Evolutionary conservation across 2,113 vertebrate species (phyloP).

Genomic region (Chaetodon auriga): DNA sequence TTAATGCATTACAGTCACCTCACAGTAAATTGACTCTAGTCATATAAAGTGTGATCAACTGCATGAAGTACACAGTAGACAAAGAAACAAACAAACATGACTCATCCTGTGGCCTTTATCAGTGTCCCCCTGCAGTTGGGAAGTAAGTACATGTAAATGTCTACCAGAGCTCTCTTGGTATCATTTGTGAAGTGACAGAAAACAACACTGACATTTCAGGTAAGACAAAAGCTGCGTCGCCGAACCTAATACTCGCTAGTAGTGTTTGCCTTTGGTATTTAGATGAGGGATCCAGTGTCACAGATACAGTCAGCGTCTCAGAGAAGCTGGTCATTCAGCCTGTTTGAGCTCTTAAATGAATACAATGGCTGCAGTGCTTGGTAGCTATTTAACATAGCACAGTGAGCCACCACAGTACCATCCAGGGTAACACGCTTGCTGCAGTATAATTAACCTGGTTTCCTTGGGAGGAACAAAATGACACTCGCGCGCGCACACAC

Average conservation of each 20-base stretch:
- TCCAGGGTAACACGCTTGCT: slow-evolving; percentile 2
- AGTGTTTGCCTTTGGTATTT: slow-evolving; percentile 21
- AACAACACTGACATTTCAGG: slow-evolving; percentile 70
- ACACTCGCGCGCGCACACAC: background rate
- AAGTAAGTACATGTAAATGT: slow-evolving; percentile 34
- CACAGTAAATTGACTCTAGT: background rate
- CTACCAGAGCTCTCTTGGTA: slow-evolving; percentile 37
- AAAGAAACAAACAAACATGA: slow-evolving; percentile 6
- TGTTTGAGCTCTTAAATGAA: slow-evolving; percentile 4
- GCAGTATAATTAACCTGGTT: slow-evolving; percentile 35
- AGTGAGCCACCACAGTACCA: background rate
- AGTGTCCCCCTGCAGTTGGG: slow-evolving; percentile 23
- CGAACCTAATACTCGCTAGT: slow-evolving; percentile 50
- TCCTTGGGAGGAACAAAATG: slow-evolving; percentile 7
- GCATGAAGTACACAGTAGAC: background rate
- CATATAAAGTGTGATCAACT: slow-evolving; percentile 12
- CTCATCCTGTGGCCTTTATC: slow-evolving; percentile 43
- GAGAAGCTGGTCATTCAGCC: slow-evolving; percentile 7
- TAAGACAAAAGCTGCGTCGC: slow-evolving; percentile 39
- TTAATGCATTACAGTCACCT: background rate
- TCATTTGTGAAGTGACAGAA: slow-evolving; percentile 35
- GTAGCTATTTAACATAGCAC: background rate
- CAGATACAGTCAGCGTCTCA: slow-evolving; percentile 3
- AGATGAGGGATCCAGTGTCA: slow-evolving; percentile 17
- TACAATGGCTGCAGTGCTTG: background rate